Percentiles rank a stretch among this genome's conserved stretches.
Evolutionary conservation across 1,140 invertebrate species (phyloP).

Genomic region (Euura saliciscinereae): DNA sequence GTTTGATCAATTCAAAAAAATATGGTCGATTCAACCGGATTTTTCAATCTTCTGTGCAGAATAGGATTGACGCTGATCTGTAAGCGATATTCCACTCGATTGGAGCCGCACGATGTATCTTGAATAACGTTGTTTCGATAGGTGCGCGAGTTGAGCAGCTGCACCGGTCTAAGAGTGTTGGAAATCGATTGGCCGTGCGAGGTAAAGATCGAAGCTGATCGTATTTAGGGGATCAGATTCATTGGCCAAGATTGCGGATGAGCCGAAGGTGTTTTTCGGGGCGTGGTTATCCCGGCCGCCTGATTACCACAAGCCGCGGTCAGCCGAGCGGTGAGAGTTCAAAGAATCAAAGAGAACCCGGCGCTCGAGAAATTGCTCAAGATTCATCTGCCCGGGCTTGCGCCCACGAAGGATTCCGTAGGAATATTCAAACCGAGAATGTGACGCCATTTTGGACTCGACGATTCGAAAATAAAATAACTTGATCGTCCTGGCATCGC

Average conservation of each 20-base stretch:
- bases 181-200: slow-evolving; percentile 3
- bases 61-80: too few species aligned
- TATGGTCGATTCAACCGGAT: too few species aligned
- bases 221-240: slow-evolving; percentile 33
- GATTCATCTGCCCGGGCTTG: slow-evolving; percentile 45
- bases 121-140: too few species aligned
- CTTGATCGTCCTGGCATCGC: too few species aligned
- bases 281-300: slow-evolving; percentile 53
- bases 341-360: slow-evolving; percentile 59
- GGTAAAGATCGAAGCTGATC: slow-evolving; percentile 18
- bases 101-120: too few species aligned
- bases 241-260: slow-evolving; percentile 34
- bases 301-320: slow-evolving; percentile 60
- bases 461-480: too few species aligned
- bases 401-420: neutral
- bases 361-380: slow-evolving; percentile 59
- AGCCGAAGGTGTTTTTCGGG: slow-evolving; percentile 58
- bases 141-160: neutral
- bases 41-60: too few species aligned
- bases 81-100: too few species aligned
- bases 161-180: neutral
- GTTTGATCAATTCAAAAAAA: too few species aligned
- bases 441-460: neutral
- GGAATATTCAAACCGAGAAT: neutral
- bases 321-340: slow-evolving; percentile 59